Evolutionary conservation across 2,113 vertebrate genomes (phyloP).

Genomic region (Phyllostomus hastatus): DNA sequence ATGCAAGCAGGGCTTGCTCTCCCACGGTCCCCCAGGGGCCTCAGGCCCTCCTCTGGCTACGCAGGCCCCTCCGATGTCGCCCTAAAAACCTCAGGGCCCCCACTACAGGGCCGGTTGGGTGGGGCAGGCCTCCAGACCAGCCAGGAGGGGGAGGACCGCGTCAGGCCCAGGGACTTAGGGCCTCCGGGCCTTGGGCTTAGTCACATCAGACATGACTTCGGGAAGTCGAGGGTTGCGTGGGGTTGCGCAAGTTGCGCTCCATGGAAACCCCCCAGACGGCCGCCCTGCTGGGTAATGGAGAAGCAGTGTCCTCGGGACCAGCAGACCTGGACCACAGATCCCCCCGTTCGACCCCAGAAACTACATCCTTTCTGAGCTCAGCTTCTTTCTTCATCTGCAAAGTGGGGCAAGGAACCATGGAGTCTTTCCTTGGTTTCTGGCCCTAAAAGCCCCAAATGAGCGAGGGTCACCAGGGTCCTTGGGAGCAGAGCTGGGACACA

Average conservation of each 20-base stretch:
- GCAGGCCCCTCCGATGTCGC: not conserved
- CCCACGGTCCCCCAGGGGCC: not conserved
- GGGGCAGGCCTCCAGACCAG: not conserved
- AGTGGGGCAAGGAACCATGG: not conserved
- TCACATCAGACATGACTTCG: not conserved
- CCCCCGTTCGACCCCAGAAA: not conserved
- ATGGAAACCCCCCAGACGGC: not conserved
- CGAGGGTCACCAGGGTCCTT: not conserved
- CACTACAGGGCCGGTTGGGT: not conserved
- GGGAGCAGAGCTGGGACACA: not conserved
- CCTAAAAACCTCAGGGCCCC: not conserved
- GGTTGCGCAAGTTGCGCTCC: no score
- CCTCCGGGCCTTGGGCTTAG: not conserved
- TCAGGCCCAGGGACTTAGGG: not conserved
- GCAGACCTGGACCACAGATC: not conserved
- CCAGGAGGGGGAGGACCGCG: no score
- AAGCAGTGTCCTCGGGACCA: not conserved
- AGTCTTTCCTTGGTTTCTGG: not conserved
- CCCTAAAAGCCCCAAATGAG: not conserved
- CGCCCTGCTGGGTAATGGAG: not conserved
- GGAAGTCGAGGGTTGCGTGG: no score
- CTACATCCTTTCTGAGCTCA: not conserved
- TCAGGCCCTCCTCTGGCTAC: not conserved
- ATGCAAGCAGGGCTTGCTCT: not conserved
- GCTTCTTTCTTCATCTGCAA: not conserved